Base-by-base conservation (phyloP, 2,888 invertebrate species). In the Gordius sp. region DNA sequence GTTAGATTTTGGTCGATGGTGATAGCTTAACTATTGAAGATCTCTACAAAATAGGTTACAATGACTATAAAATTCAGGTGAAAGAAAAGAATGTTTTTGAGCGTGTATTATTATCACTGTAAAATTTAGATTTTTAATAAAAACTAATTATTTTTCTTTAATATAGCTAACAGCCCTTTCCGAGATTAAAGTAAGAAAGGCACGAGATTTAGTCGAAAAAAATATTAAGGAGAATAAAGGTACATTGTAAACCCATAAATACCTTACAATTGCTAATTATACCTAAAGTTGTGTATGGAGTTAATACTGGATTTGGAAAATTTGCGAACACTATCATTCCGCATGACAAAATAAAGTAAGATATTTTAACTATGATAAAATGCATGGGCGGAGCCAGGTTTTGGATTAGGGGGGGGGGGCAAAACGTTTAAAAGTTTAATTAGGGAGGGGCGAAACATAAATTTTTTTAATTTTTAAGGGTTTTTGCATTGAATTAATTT, bases 261-360 rank as follows among this genome's bases (percentile, higher is more conserved):
- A 60, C 56, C 26, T 58, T 13, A 13, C 16, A 59, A 57, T 13
- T 26, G 16, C 16, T 33, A 26, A n/a, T n/a, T 16, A 58, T 59
- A 58, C 41, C 65, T 66, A 57, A 62, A 75, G 75, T 74, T 59
- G 76, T 71, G 60, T 75, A 76, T 64, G 75, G 77, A 2, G 74
- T 78, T 41, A 77, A 76, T 1, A 78, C 77, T 1, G 77, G 77
- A n/a, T 76, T 78, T 64, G 77, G 77, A 54, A 77, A 76, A 58
- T 78, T 78, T 66, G 75, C 78, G 1, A 68, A 72, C 25, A 74
- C 73, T 1, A 68, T 69, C 4, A 76, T 78, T 41, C 65, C 69
- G n/a, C 66, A 68, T 16, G 73, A 75, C 47, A 73, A 77, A 61
- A 65, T 77, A 1, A 68, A 70, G 75, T 75, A 69, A 69, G 70